Base-by-base conservation (phyloP, 2,797 vertebrate species). In the Loris lydekkerianus region DNA sequence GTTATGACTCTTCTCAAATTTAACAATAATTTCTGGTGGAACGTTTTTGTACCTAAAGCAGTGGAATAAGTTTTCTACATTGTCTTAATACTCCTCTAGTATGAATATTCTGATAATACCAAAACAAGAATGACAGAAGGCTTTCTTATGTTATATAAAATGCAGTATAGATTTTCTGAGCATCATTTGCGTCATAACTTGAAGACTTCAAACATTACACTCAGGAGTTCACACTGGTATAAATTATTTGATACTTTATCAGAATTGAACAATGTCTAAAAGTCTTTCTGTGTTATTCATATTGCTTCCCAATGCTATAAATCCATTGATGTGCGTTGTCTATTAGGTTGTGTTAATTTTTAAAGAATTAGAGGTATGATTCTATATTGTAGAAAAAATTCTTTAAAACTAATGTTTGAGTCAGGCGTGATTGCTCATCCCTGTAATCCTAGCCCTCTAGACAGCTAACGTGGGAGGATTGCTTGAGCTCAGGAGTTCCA, bases 81-180 rank as follows among this genome's bases (percentile, higher is more conserved):
- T 95, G 23, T 82, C 69, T 77, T 76, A 56, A 73, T 95, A 96
- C 93, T 76, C 40, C 69, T 93, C 2, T 92, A 40, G 14, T 72
- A 23, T 67, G 43, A 77, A 40, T 96, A 43, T 93, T 94, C 61
- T 95, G 90, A 49, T 43, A 73, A 81, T 91, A 34, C 2, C 3
- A 88, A 82, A 96, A 91, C 91, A 93, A 89, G 86, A 82, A 93
- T 97, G 60, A 69, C 88, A 95, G 80, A 91, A 96, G 34, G 31
- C 80, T 93, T 95, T 96, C 7, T 95, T 93, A 67, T 92, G 86
- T 87, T 96, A 67, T 27, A 76, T 97, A 85, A 96, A 65, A 95
- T 85, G 43, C 40, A 87, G 23, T 96, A 49, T 97, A 92, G 65
- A 83, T 77, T 96, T 78, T 96, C 77, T 95, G 91, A 93, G n/a